Conservation (phyloP, 2,888 invertebrate genomes). For the Nomada goodeniana region DNA sequence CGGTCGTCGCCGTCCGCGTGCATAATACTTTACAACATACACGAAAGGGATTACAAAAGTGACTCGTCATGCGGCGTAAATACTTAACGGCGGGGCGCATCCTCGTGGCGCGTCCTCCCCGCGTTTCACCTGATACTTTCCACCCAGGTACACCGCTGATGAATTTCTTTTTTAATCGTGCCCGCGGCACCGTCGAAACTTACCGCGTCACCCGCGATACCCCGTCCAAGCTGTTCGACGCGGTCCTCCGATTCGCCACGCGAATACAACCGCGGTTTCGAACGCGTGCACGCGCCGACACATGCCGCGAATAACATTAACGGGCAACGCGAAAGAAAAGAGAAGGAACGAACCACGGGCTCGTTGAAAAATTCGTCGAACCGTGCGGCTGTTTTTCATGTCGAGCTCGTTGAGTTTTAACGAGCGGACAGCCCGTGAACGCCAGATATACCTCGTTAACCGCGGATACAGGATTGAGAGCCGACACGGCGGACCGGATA, state of each 20-base stretch:
- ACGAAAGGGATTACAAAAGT: conserved; percentile 77
- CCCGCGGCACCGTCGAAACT: conserved; percentile 58
- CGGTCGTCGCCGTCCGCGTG: conserved; percentile 65
- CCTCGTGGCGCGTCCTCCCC: conserved; percentile 64
- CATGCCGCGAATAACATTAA: conserved; percentile 64
- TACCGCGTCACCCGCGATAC: conserved; percentile 69
- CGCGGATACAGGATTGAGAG: background rate
- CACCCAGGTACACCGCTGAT: conserved; percentile 67
- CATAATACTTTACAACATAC: conserved; percentile 73
- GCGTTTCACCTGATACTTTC: conserved; percentile 81
- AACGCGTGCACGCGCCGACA: conserved; percentile 48
- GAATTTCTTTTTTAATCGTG: conserved; percentile 79
- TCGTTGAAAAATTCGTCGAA: conserved; percentile 20
- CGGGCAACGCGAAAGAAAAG: background rate
- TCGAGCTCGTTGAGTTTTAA: conserved; percentile 15
- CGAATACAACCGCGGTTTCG: conserved; percentile 57
- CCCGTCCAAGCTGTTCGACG: conserved; percentile 52
- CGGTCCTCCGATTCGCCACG: conserved; percentile 68
- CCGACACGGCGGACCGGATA: background rate
- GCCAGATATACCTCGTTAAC: conserved; percentile 31
- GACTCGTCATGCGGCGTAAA: conserved; percentile 82
- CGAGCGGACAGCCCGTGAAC: conserved; percentile 7
- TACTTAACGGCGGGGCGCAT: conserved; percentile 76
- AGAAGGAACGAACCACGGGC: background rate
- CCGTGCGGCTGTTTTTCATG: conserved; percentile 20